Evolutionary conservation across 1,140 invertebrate species (phyloP).

Genomic region (Rhagoletis pomonella): DNA sequence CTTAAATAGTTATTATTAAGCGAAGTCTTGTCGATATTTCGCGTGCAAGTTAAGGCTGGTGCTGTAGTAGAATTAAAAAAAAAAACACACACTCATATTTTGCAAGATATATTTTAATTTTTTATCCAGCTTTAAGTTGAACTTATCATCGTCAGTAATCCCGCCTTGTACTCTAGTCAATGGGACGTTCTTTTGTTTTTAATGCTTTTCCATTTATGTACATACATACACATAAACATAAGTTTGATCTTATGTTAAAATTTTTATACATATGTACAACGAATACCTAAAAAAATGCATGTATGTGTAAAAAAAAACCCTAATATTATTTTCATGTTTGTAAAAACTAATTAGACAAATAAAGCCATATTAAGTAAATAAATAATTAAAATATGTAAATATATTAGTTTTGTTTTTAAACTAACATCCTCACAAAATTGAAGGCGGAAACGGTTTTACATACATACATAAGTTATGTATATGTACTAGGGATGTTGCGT

Average conservation of each 20-base stretch:
- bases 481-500: too few species aligned
- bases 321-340: not conserved
- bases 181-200: conserved; percentile 44
- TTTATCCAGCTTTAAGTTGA: not conserved
- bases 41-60: conserved; percentile 60
- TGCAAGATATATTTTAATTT: conserved; percentile 37
- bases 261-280: conserved; percentile 1
- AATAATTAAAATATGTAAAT: not conserved
- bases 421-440: too few species aligned
- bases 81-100: conserved; percentile 55
- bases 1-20: not conserved
- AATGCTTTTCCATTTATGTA: not conserved
- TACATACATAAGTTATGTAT: too few species aligned
- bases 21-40: not conserved
- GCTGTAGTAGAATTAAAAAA: conserved; percentile 51
- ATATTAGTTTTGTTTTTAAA: not conserved
- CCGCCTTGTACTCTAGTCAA: conserved; percentile 49
- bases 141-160: conserved; percentile 28
- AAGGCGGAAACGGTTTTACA: too few species aligned
- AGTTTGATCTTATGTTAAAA: conserved; percentile 20
- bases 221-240: not conserved
- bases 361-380: conserved; percentile 16
- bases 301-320: not conserved
- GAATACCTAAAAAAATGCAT: conserved; percentile 1
- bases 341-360: conserved; percentile 28